Evolutionary conservation across 2,113 vertebrate species (phyloP).

Genomic region (Cephalophus harveyi): DNA sequence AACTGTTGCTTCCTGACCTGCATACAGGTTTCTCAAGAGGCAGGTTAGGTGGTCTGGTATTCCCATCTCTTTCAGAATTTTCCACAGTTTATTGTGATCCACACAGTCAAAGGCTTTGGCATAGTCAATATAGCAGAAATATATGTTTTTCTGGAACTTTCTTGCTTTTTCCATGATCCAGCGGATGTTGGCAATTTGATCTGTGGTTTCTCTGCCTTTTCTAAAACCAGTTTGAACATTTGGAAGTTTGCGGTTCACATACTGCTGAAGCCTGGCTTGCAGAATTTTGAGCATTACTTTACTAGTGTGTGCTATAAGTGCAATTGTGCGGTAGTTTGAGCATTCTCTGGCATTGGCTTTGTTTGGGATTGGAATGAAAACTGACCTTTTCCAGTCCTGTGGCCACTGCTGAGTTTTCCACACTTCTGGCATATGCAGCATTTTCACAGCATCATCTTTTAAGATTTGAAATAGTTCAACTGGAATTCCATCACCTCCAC

Average conservation of each 20-base stretch:
- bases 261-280: background rate
- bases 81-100: too few species aligned
- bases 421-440: background rate
- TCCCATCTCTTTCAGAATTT: too few species aligned
- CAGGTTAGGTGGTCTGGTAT: too few species aligned
- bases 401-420: background rate
- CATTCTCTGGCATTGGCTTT: background rate
- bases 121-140: background rate
- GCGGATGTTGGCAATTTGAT: background rate
- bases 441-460: background rate
- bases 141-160: background rate
- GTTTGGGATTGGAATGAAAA: background rate
- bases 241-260: rapidly evolving
- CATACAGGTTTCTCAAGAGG: too few species aligned
- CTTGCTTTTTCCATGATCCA: background rate
- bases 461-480: background rate
- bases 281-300: background rate
- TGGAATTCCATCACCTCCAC: background rate
- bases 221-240: background rate
- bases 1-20: too few species aligned
- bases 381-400: background rate
- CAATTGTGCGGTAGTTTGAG: background rate
- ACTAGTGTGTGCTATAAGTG: background rate
- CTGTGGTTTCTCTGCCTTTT: background rate
- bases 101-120: too few species aligned